Percentiles rank a stretch among this genome's conserved stretches.
phyloP scores from a whole-genome alignment of 2,113 vertebrate species.

The Ophthalmotilapia sp. region DNA sequence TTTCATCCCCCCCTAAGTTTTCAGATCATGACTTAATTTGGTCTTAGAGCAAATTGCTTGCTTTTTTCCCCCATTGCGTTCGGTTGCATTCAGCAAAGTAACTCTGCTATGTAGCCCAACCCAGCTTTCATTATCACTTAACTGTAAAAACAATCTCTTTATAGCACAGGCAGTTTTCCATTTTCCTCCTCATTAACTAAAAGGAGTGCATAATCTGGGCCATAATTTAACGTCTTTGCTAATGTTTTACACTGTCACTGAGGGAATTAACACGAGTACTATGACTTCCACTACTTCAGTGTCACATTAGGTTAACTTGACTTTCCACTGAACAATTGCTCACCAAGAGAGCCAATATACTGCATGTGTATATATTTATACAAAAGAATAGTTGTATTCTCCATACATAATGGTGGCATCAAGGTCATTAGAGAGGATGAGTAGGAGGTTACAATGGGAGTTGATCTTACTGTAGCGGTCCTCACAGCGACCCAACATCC shows the following conservation, averaged over 20 bases:
- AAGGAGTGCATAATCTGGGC: constrained; percentile 43
- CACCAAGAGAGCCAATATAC: constrained; percentile 1
- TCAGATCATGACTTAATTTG: constrained; percentile 38
- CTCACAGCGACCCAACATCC: not conserved
- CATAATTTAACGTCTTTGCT: constrained; percentile 45
- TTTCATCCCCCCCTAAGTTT: constrained; percentile 10
- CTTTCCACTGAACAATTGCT: constrained; percentile 1
- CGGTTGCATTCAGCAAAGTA: not conserved
- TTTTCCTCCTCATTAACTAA: constrained; percentile 67
- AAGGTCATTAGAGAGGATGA: not conserved
- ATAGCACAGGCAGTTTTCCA: constrained; percentile 47
- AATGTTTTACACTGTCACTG: constrained; percentile 15
- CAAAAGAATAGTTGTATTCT: not conserved
- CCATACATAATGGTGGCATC: not conserved
- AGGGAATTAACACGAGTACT: constrained; percentile 13
- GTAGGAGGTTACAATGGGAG: not conserved
- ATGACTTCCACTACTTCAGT: not conserved
- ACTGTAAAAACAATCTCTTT: constrained; percentile 43
- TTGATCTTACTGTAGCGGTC: not conserved
- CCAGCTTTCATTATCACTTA: constrained; percentile 47
- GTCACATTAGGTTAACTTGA: not conserved
- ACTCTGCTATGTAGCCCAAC: constrained; percentile 1
- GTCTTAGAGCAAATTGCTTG: constrained; percentile 13
- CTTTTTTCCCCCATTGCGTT: not conserved
- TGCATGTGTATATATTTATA: constrained; percentile 28